A percentile compares a stretch with the other conserved stretches of the same genome.
Evolutionary conservation across 1,140 invertebrate species (phyloP).

Genomic region (Neomicropteryx cornuta): DNA sequence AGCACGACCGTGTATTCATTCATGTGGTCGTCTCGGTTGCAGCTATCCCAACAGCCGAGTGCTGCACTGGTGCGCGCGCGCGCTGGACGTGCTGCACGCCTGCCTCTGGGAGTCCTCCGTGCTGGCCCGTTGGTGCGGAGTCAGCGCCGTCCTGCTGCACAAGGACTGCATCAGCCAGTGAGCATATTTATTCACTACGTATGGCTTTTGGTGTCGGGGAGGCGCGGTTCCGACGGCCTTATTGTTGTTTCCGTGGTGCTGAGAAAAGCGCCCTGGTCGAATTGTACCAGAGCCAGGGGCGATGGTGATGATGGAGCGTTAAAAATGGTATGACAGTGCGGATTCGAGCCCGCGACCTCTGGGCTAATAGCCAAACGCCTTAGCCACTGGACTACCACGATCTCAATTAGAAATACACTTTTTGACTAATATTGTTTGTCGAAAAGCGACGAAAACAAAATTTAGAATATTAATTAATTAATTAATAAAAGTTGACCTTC

Average conservation of each 20-base stretch:
- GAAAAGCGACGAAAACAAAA: too few relatives aligned
- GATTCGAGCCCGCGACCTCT: too few relatives aligned
- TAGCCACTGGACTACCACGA: too few relatives aligned
- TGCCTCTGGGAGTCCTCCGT: conserved; percentile 42
- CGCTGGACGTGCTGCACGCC: conserved; percentile 42
- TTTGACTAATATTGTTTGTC: too few relatives aligned
- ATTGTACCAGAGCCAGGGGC: not conserved
- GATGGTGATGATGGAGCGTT: not conserved
- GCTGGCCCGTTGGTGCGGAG: conserved; percentile 41
- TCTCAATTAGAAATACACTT: too few relatives aligned
- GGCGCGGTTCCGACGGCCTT: not conserved
- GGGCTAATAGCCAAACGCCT: too few relatives aligned
- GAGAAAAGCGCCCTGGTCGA: not conserved
- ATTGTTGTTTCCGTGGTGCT: not conserved
- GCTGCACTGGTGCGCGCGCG: conserved; percentile 30
- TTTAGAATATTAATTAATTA: too few relatives aligned
- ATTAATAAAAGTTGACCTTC: too few relatives aligned
- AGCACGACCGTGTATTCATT: not conserved
- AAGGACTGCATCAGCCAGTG: conserved; percentile 56
- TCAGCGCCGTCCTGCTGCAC: conserved; percentile 54
- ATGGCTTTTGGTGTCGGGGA: not conserved
- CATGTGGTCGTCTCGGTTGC: conserved; percentile 16
- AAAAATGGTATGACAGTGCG: too few relatives aligned
- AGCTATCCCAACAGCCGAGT: conserved; percentile 26
- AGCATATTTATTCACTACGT: conserved; percentile 23